Evolutionary conservation across 2,113 vertebrate species (phyloP).

Genomic region (Antennarius striatus): DNA sequence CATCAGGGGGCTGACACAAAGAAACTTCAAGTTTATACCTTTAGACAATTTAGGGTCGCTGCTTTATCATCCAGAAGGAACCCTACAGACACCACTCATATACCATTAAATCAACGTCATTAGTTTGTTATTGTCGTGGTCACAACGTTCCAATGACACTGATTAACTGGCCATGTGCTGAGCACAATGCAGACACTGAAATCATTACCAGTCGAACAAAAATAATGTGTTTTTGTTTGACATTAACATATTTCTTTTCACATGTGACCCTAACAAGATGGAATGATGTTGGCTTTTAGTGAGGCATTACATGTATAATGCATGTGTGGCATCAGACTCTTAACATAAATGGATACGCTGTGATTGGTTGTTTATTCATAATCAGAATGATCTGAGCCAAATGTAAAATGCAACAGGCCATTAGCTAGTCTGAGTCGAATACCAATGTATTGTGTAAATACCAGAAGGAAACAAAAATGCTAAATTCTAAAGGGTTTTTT

Average conservation of each 20-base stretch:
- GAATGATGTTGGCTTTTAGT: background rate
- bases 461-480: constrained; percentile 6
- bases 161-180: background rate
- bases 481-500: constrained; percentile 8
- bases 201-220: constrained; percentile 9
- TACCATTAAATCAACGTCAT: no score
- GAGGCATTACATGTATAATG: background rate
- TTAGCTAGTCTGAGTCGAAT: constrained; percentile 42
- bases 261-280: constrained; percentile 7
- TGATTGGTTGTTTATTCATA: constrained; percentile 67
- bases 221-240: background rate
- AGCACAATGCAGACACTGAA: constrained; percentile 6
- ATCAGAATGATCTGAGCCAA: constrained; percentile 58
- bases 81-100: no score
- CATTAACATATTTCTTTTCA: constrained; percentile 8
- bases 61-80: no score
- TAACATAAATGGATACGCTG: constrained; percentile 39
- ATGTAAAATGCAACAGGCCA: constrained; percentile 49
- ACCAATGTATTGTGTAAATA: constrained; percentile 49
- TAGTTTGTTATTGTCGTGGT: background rate
- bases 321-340: constrained; percentile 12
- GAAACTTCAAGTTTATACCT: no score
- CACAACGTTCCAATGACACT: no score
- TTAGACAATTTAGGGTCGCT: no score
- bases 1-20: no score